Conservation (phyloP, 2,888 invertebrate species). For the Blastobasis adustella region DNA sequence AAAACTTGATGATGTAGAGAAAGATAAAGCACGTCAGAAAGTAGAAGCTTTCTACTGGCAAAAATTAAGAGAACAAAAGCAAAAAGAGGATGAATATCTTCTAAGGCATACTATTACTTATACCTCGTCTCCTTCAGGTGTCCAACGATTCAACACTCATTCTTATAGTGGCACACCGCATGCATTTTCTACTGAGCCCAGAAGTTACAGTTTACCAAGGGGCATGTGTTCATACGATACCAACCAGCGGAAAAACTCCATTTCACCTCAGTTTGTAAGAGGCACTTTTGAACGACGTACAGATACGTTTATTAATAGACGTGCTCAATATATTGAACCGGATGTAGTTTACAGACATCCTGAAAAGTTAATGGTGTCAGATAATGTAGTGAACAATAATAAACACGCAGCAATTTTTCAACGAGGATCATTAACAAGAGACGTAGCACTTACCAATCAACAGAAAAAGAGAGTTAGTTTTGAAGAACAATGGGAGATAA, state of each 20-base stretch:
- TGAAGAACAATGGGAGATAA: slow-evolving; percentile 25
- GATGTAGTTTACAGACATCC: slow-evolving; percentile 47
- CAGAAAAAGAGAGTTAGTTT: slow-evolving; percentile 47
- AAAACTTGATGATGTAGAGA: slow-evolving; percentile 38
- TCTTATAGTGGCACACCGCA: slow-evolving; percentile 40
- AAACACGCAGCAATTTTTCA: slow-evolving; percentile 28
- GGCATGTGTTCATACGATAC: slow-evolving; percentile 26
- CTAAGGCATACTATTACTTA: slow-evolving; percentile 39
- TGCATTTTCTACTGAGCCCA: slow-evolving; percentile 32
- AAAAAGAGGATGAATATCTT: slow-evolving; percentile 75
- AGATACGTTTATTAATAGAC: slow-evolving; percentile 38
- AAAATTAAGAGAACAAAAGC: slow-evolving; percentile 77
- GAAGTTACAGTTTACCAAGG: slow-evolving; percentile 48
- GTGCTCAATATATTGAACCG: slow-evolving; percentile 25
- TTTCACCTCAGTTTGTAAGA: slow-evolving; percentile 29
- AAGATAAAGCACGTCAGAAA: slow-evolving; percentile 72
- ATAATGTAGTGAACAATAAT: not conserved
- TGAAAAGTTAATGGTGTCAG: slow-evolving; percentile 27
- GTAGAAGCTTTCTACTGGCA: slow-evolving; percentile 82
- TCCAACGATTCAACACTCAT: slow-evolving; percentile 22
- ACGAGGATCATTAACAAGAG: slow-evolving; percentile 25
- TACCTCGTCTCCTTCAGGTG: slow-evolving; percentile 6
- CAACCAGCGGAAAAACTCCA: too few species aligned
- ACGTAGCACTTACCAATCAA: slow-evolving; percentile 22
- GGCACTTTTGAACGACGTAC: slow-evolving; percentile 51